A percentile compares a stretch with the other conserved stretches of the same genome.
These are phyloP conservation scores for Balaenoptera acutorostrata DNA, from an alignment of 2,113 vertebrate species.

Conservation along the genomic window DNA sequence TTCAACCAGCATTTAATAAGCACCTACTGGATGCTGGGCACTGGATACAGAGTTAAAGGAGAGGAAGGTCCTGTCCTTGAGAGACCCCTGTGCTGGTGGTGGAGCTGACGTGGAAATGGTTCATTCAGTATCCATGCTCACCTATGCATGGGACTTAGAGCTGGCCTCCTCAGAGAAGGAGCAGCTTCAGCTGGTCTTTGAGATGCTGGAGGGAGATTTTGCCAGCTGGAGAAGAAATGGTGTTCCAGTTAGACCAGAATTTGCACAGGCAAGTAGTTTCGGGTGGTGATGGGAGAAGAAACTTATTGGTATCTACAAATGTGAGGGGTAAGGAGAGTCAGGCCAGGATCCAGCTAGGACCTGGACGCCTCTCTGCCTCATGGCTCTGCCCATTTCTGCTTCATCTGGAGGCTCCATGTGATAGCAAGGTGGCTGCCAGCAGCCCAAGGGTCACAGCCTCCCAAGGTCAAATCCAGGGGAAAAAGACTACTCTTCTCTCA, in stretches of 20 bases:
- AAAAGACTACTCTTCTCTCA: neutral
- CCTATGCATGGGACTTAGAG: neutral
- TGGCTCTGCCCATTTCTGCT: neutral
- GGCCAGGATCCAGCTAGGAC: neutral
- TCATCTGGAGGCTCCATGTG: neutral
- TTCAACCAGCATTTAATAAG: constrained; percentile 46
- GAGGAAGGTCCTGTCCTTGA: neutral
- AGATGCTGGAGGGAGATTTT: neutral
- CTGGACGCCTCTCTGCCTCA: neutral
- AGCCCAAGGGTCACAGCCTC: neutral
- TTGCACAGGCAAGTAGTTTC: neutral
- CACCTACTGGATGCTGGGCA: constrained; percentile 29
- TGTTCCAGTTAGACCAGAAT: neutral
- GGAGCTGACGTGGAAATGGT: neutral
- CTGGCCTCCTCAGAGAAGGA: neutral
- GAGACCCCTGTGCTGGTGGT: neutral
- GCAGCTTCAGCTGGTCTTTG: neutral
- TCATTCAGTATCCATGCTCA: neutral
- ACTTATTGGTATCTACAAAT: neutral
- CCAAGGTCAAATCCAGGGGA: neutral
- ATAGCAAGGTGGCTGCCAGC: neutral
- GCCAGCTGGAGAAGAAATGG: neutral
- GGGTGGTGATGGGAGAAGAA: neutral
- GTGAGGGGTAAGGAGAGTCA: neutral
- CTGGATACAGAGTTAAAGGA: neutral